Percentiles rank a stretch among this genome's conserved stretches.
These are phyloP conservation scores for Thinocorus orbignyianus DNA, from an alignment of 2,113 vertebrate species.

Conservation along the genomic window DNA sequence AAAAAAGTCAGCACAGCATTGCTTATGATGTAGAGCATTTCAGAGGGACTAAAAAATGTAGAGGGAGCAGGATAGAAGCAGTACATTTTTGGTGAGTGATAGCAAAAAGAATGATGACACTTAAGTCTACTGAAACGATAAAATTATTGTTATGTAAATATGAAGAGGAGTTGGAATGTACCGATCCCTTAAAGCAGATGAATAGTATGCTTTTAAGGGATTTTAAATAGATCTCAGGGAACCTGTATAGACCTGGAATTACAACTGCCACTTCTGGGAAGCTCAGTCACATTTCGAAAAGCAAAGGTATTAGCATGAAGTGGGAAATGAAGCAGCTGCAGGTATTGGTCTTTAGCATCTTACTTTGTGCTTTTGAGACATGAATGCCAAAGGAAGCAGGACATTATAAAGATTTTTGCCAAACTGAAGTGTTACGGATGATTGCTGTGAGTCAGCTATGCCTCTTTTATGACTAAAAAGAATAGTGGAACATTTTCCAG, in stretches of 20 bases:
- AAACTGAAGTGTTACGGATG: not conserved
- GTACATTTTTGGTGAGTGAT: not conserved
- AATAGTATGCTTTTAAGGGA: not conserved
- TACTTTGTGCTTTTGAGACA: not conserved
- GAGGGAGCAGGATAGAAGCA: not conserved
- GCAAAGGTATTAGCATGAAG: not conserved
- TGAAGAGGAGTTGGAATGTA: not conserved
- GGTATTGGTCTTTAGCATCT: not conserved
- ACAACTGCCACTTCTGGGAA: not conserved
- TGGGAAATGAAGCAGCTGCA: not conserved
- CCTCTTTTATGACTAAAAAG: not conserved
- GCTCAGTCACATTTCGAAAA: not conserved
- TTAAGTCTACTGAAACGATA: not conserved
- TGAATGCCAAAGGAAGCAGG: not conserved
- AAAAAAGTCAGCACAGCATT: not conserved
- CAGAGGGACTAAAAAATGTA: not conserved
- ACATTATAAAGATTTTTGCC: not conserved
- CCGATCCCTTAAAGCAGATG: not conserved
- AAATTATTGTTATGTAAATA: not conserved
- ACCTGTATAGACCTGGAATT: not conserved
- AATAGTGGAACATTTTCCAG: not conserved
- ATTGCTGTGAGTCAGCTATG: not conserved
- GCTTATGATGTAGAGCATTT: not conserved
- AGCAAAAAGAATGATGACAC: not conserved
- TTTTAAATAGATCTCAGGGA: not conserved